Conservation (phyloP, 2,113 vertebrate species). For the Chlorodrepanis virens region DNA sequence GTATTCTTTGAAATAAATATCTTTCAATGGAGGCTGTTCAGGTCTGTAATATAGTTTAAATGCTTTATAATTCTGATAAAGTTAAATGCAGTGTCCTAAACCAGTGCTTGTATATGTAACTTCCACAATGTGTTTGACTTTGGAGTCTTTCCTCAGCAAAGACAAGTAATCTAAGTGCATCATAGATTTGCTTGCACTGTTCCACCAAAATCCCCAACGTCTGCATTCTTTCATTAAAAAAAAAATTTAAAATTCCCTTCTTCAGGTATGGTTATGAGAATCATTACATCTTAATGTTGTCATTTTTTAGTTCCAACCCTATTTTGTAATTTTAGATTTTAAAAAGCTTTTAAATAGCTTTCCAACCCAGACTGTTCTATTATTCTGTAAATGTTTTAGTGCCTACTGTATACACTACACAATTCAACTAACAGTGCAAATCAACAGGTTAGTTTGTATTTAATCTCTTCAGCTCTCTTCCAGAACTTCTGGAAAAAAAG, state of each 20-base stretch:
- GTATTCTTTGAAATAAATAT: neutral
- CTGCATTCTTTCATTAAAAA: neutral
- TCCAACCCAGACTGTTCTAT: neutral
- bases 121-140: neutral
- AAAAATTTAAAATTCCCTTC: neutral
- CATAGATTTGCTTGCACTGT: neutral
- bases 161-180: neutral
- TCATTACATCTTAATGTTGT: neutral
- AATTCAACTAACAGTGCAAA: neutral
- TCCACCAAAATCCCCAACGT: neutral
- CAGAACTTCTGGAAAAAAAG: slow-evolving; percentile 97
- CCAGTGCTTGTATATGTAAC: neutral
- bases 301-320: neutral
- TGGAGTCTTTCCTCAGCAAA: neutral
- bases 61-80: neutral
- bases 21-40: neutral
- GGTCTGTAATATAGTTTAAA: neutral
- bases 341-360: neutral
- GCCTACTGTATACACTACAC: neutral
- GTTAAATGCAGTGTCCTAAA: neutral
- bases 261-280: neutral
- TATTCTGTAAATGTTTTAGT: neutral
- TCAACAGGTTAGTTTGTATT: slow-evolving; percentile 62
- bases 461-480: slow-evolving; percentile 86
- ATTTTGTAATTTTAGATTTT: neutral